Evolutionary conservation across 2,888 invertebrate genomes (phyloP), one percentile per base, ranked within the genome.

Genomic region (Stictocephala bisonia): DNA sequence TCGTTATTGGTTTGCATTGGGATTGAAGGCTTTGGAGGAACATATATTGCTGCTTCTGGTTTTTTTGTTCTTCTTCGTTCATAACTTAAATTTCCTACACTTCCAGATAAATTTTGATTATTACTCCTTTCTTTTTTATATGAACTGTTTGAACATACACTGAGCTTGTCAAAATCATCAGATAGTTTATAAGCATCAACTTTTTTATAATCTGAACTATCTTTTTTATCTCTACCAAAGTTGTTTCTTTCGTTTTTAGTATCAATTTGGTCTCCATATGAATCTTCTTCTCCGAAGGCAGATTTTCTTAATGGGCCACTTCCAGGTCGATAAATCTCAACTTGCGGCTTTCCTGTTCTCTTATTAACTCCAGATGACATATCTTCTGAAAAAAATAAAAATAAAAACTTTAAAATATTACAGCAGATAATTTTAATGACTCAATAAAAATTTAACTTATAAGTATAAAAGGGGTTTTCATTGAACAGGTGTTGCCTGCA

Each of bases 231-330:
- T 53, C 72, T 51, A 60, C 64, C 48, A 18, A 29, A 9, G 24
- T 58, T 64, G 35, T 40, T 41, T 44, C 60, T 24, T 18, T 27
- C 70, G 27, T 64, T 26, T 20, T 13, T 66, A 20, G 20, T 56
- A 13, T 35, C 29, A 26, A 15, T 15, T n/a, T 18, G 31, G 18
- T 51, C 53, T 20, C 41, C 51, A 31, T 29, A 24, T 18, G 27
- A 69, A 40, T 50, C 51, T 20, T 69, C 64, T 51, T 78, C 79
- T 41, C 67, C 70, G 41, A 67, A 73, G 80, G 87, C 88, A 77
- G 90, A 88, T 84, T 91, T 90, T 82, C 90, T 87, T 78, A 92
- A 84, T 77, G 91, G 91, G 77, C 92, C 92, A 86, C 92, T 91
- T 79, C 92, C 92, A 82, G 92, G 92, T 83, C 88, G 89, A 81